Evolutionary conservation across 2,113 vertebrate genomes (phyloP), one percentile per base, ranked within the genome.

Genomic region (Sylvia atricapilla): DNA sequence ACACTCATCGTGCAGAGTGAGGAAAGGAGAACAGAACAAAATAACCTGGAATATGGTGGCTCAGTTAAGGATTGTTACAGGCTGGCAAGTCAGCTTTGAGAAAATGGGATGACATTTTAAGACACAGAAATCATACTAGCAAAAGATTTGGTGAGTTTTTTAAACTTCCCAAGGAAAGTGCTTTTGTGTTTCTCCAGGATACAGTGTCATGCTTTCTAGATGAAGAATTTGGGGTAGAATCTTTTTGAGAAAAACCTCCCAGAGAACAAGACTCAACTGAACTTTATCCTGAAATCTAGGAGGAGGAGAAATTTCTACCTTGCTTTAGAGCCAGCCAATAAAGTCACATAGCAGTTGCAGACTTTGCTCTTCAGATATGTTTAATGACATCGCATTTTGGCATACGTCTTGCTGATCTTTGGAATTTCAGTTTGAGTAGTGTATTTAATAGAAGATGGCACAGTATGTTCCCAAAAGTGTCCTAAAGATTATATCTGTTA

Each of bases 381-480:
- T 81, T 80, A 89, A 82, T 83, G 79, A 53, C 68, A 70, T 86
- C 33, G 68, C 9, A 86, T 76, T 75, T 88, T 88, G 87, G 66
- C 52, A 75, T 78, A 44, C 80, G 72, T 89, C n/a, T 2, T 81
- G 68, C 63, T 78, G 60, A 44, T 84, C 80, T 95, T 96, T 75
- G 75, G 79, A 81, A 81, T 81, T 86, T 72, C 37, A 60, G 23
- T 84, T 83, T 84, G 56, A 93, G 73, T 24, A 49, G 44, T 78
- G 59, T 59, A 63, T 96, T 93, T 90, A 94, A 87, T 78, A 74
- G 73, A 84, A 87, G 64, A 72, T 47, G 56, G 90, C 73, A 95
- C 92, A 90, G n/a, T 64, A 58, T 90, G 94, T 96, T 96, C 94
- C 90, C 94, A 35, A 30, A 93, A 95, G 76, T 50, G n/a, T 95